Evolutionary conservation across 2,797 vertebrate species (phyloP).

Genomic region (Capromys pilorides): DNA sequence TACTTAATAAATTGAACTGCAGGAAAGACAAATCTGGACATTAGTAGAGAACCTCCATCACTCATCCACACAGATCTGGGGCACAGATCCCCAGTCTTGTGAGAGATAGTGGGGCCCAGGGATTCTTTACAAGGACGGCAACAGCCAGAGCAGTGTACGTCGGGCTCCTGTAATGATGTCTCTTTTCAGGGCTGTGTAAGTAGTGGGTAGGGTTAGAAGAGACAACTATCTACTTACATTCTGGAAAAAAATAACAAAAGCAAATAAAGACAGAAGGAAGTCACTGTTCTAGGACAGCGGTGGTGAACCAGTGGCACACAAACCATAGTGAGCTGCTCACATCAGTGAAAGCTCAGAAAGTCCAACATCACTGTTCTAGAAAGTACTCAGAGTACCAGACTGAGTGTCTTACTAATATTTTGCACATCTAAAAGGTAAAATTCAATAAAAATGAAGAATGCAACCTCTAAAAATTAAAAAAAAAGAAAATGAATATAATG

Average conservation of each 20-base stretch:
- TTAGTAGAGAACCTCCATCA: neutral
- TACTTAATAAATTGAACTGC: neutral
- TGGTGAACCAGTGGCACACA: neutral
- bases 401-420: neutral
- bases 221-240: neutral
- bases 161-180: neutral
- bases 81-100: neutral
- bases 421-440: constrained; percentile 32
- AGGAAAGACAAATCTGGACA: neutral
- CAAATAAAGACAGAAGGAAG: neutral
- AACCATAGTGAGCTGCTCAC: neutral
- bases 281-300: neutral
- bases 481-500: neutral
- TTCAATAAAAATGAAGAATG: constrained; percentile 3
- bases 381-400: neutral
- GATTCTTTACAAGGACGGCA: neutral
- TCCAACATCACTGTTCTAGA: neutral
- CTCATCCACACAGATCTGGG: neutral
- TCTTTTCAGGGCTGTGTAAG: neutral
- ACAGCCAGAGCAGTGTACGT: too few relatives aligned
- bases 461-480: neutral
- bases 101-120: neutral
- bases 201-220: neutral
- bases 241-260: constrained; percentile 6
- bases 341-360: neutral